A percentile compares a stretch with the other conserved stretches of the same genome.
Conservation (phyloP, 1,140 invertebrate species). For the Brachionus rubens region DNA sequence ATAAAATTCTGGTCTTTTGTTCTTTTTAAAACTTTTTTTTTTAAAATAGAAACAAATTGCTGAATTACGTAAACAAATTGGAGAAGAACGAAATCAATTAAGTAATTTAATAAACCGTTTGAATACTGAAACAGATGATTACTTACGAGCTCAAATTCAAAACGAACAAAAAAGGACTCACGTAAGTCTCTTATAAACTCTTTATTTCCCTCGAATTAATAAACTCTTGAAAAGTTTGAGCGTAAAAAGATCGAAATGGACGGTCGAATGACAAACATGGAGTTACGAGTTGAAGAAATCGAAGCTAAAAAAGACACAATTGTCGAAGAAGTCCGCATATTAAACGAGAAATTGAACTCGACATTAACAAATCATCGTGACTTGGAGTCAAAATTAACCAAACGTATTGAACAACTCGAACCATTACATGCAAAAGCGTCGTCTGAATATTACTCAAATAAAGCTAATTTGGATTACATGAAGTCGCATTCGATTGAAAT, state of each 20-base stretch:
- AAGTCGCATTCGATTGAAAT: constrained; percentile 37
- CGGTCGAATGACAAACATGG: neutral
- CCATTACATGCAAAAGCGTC: neutral
- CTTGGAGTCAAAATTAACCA: neutral
- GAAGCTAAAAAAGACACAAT: neutral
- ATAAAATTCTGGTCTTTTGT: too few relatives aligned
- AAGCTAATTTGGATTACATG: constrained; percentile 29
- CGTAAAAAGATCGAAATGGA: constrained; percentile 31
- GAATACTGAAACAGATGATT: constrained; percentile 17
- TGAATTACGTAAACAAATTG: constrained; percentile 39
- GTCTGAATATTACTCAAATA: neutral
- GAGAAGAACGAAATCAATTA: constrained; percentile 18
- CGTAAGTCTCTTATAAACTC: neutral
- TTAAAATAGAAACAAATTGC: constrained; percentile 38
- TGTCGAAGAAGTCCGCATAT: neutral
- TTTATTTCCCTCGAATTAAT: too few relatives aligned
- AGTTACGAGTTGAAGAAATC: constrained; percentile 1
- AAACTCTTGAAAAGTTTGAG: too few relatives aligned
- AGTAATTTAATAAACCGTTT: constrained; percentile 8
- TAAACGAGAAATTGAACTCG: neutral
- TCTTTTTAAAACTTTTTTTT: neutral
- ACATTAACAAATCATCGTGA: neutral
- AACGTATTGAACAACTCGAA: constrained; percentile 9
- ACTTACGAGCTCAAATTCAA: neutral
- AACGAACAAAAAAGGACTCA: neutral